Evolutionary conservation across 2,113 vertebrate species (phyloP).

Genomic region (Engraulis encrasicolus): DNA sequence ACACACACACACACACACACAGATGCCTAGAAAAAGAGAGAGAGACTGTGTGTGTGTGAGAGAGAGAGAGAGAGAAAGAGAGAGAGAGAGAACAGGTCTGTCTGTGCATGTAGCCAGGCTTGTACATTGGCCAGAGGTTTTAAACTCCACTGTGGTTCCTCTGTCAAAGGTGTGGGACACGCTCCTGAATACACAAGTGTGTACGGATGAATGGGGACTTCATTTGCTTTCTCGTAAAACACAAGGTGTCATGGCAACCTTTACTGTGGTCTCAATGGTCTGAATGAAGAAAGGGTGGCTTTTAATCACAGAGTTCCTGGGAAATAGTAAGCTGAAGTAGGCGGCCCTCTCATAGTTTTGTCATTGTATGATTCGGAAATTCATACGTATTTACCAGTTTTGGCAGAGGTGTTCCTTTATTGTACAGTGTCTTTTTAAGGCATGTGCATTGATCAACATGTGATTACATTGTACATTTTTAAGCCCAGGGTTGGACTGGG

Average conservation of each 20-base stretch:
- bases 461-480: too few relatives aligned
- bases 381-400: neutral
- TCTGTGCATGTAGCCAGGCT: neutral
- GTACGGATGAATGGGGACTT: neutral
- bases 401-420: too few relatives aligned
- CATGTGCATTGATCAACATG: too few relatives aligned
- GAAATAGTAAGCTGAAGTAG: too few relatives aligned
- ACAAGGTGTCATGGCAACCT: conserved; percentile 8
- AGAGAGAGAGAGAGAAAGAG: too few relatives aligned
- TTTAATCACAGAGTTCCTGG: neutral
- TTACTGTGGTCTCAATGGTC: neutral
- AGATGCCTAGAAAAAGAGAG: too few relatives aligned
- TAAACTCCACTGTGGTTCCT: neutral
- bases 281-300: neutral
- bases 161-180: neutral
- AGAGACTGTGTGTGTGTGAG: too few relatives aligned
- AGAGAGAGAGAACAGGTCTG: too few relatives aligned
- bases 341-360: neutral
- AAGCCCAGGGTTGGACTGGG: too few relatives aligned
- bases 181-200: conserved; percentile 11
- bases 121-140: neutral
- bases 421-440: too few relatives aligned
- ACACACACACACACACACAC: too few relatives aligned
- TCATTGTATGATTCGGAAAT: too few relatives aligned
- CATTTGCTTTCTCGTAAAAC: neutral